phyloP scores from a whole-genome alignment of 2,888 invertebrate genomes.

The Bembecia ichneumoniformis region DNA sequence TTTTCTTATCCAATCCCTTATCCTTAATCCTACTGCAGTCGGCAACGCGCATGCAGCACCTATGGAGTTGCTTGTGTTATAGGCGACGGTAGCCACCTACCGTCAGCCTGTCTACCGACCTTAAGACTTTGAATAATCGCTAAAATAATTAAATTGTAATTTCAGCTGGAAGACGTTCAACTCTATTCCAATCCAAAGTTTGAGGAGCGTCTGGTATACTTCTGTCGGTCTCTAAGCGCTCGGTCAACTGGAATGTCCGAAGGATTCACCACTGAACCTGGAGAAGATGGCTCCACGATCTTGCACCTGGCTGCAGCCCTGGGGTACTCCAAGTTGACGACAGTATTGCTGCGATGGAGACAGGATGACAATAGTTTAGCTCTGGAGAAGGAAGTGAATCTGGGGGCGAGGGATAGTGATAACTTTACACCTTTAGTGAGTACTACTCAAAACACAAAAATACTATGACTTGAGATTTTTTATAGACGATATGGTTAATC shows the following conservation, averaged over 20 bases:
- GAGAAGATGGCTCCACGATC: constrained; percentile 76
- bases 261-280: constrained; percentile 61
- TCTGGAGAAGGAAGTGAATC: constrained; percentile 93
- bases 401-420: constrained; percentile 88
- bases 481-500: too few relatives aligned
- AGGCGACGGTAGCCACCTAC: too few relatives aligned
- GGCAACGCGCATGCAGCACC: too few relatives aligned
- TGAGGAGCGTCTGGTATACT: constrained; percentile 88
- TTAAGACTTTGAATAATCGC: not conserved
- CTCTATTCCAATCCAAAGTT: constrained; percentile 80
- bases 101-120: too few relatives aligned
- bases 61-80: too few relatives aligned
- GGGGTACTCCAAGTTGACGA: constrained; percentile 89
- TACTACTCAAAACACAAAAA: constrained; percentile 4
- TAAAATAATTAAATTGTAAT: constrained; percentile 5
- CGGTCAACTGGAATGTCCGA: constrained; percentile 66
- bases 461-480: too few relatives aligned
- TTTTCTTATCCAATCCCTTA: too few relatives aligned
- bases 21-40: too few relatives aligned
- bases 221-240: constrained; percentile 83
- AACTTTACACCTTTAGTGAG: constrained; percentile 92
- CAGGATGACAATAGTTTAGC: constrained; percentile 89
- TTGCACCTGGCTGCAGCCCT: constrained; percentile 92
- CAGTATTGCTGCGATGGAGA: constrained; percentile 88
- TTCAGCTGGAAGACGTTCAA: constrained; percentile 73